phyloP scores from a whole-genome alignment of 2,888 invertebrate genomes.

The Drosophila demipolita region DNA sequence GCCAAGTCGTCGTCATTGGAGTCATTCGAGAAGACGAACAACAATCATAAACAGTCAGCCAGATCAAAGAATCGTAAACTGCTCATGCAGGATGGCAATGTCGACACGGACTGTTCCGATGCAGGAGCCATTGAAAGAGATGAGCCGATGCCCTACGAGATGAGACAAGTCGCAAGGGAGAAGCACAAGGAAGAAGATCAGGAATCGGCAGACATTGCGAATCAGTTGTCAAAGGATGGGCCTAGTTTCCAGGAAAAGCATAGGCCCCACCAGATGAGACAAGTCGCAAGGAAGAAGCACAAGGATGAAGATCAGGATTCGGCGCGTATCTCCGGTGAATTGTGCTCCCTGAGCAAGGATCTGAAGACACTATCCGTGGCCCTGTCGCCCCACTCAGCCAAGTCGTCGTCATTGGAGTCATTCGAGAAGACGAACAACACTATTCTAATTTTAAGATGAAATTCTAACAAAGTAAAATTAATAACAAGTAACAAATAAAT shows the following conservation, averaged over 20 bases:
- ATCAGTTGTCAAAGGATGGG: too few relatives aligned
- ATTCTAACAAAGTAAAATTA: not conserved
- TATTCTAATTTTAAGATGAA: not conserved
- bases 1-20: not conserved
- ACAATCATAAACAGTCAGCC: not conserved
- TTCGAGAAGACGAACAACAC: conserved; percentile 3
- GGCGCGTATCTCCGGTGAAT: conserved; percentile 19
- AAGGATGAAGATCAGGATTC: too few relatives aligned
- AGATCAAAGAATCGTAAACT: not conserved
- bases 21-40: conserved; percentile 1
- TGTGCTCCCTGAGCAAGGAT: conserved; percentile 27
- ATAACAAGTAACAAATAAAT: not conserved
- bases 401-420: not conserved
- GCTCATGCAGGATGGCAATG: conserved; percentile 1
- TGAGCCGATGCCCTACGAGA: not conserved
- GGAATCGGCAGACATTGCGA: too few relatives aligned
- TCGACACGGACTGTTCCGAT: not conserved
- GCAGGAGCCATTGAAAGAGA: not conserved
- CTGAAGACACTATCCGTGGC: conserved; percentile 8
- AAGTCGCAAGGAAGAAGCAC: too few relatives aligned
- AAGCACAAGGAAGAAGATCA: too few relatives aligned
- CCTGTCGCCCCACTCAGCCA: not conserved
- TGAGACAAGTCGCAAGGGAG: not conserved
- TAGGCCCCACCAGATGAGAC: too few relatives aligned
- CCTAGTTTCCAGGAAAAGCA: too few relatives aligned